Conservation (phyloP, 2,113 vertebrate species). For the Carassius gibelio region DNA sequence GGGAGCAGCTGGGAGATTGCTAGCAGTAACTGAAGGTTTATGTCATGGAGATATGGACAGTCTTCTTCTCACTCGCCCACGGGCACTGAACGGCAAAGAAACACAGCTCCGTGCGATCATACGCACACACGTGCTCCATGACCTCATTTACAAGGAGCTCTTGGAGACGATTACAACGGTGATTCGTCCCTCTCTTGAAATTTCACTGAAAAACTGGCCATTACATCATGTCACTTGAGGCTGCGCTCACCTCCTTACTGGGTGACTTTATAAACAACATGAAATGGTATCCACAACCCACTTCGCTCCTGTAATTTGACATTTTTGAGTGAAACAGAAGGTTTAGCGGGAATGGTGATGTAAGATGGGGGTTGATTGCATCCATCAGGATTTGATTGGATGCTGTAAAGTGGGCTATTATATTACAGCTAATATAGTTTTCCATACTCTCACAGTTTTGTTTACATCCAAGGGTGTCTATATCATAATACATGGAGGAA, state of each 20-base stretch:
- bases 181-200: conserved; percentile 32
- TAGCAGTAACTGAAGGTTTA: conserved; percentile 45
- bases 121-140: conserved; percentile 9
- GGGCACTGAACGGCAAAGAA: conserved; percentile 8
- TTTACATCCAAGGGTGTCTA: background rate
- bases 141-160: conserved; percentile 41
- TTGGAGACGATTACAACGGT: conserved; percentile 35
- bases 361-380: background rate
- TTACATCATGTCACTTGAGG: conserved; percentile 63
- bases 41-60: conserved; percentile 32
- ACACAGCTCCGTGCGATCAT: background rate
- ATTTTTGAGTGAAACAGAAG: background rate
- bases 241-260: conserved; percentile 49
- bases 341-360: background rate
- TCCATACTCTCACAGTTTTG: background rate
- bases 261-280: conserved; percentile 39
- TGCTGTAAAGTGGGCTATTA: conserved; percentile 2
- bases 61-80: conserved; percentile 15
- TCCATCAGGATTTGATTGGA: background rate
- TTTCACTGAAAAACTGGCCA: conserved; percentile 65
- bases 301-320: background rate
- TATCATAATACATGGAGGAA: background rate
- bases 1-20: conserved; percentile 33
- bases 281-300: conserved; percentile 9
- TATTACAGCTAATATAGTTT: background rate